Conservation (phyloP, 2,113 vertebrate genomes). For the Larimichthys polyactis region DNA sequence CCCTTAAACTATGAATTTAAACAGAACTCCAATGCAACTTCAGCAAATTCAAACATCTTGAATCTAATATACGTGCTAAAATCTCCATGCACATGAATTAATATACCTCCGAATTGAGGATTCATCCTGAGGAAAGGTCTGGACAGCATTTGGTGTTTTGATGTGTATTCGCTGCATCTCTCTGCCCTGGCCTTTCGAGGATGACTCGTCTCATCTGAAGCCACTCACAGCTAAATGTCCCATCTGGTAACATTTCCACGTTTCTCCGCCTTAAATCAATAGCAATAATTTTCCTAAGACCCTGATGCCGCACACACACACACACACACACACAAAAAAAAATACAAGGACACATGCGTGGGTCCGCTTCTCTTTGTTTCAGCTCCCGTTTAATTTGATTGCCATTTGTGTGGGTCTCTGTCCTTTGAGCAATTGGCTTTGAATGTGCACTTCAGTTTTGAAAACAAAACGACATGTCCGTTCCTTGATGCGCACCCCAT, state of each 20-base stretch:
- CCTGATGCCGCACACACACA: conserved; percentile 53
- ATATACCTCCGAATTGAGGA: conserved; percentile 20
- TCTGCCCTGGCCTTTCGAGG: conserved; percentile 67
- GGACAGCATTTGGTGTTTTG: conserved; percentile 53
- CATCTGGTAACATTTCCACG: conserved; percentile 97
- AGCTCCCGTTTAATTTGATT: conserved; percentile 78
- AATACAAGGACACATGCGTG: conserved; percentile 49
- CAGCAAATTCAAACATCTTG: background rate
- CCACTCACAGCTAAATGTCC: conserved; percentile 94
- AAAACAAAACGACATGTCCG: conserved; percentile 38
- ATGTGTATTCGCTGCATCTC: conserved; percentile 64
- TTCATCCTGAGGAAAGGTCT: conserved; percentile 43
- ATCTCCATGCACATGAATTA: conserved; percentile 9
- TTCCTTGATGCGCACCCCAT: conserved; percentile 32
- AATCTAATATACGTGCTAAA: background rate
- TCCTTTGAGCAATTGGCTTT: conserved; percentile 64
- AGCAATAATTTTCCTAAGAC: conserved; percentile 95
- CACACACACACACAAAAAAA: conserved; percentile 53
- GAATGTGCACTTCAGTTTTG: conserved; percentile 62
- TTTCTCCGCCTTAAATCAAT: conserved; percentile 98
- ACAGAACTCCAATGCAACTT: background rate
- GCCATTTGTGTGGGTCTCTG: conserved; percentile 62
- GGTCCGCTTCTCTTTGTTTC: conserved; percentile 75
- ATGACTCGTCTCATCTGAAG: conserved; percentile 86
- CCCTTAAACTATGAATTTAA: background rate